phyloP scores from a whole-genome alignment of 1,140 invertebrate species.

The Drosophila kurseongensis region DNA sequence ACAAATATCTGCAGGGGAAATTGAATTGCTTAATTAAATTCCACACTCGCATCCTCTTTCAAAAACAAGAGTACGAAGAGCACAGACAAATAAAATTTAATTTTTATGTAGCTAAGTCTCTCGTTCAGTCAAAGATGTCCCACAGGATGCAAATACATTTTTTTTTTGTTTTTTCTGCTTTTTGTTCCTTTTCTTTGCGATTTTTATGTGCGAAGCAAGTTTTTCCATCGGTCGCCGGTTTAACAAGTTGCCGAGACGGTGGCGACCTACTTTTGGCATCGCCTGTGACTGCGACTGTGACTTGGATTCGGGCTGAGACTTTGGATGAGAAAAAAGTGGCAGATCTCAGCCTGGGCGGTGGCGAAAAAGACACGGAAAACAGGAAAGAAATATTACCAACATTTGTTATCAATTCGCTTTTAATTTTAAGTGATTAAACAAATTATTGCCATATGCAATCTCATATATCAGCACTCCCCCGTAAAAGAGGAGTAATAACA shows the following conservation, averaged over 20 bases:
- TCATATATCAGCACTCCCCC: too few relatives aligned
- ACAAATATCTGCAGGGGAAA: slow-evolving; percentile 54
- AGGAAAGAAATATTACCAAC: not conserved
- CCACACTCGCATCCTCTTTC: slow-evolving; percentile 34
- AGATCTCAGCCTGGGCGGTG: slow-evolving; percentile 26
- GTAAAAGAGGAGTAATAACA: too few relatives aligned
- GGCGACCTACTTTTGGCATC: slow-evolving; percentile 64
- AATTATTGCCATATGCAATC: too few relatives aligned
- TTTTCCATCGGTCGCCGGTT: slow-evolving; percentile 56
- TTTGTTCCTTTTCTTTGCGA: slow-evolving; percentile 45
- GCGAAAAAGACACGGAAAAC: slow-evolving; percentile 4
- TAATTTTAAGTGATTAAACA: not conserved
- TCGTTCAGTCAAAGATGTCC: slow-evolving; percentile 40
- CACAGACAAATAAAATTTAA: slow-evolving; percentile 60
- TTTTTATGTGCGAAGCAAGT: slow-evolving; percentile 61
- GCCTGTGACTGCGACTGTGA: slow-evolving; percentile 23
- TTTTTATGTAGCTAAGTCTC: slow-evolving; percentile 56
- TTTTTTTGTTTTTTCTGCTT: not conserved
- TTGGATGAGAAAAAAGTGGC: not conserved
- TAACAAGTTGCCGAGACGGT: slow-evolving; percentile 65
- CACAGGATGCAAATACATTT: slow-evolving; percentile 53
- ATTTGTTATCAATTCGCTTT: not conserved
- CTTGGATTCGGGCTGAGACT: slow-evolving; percentile 14
- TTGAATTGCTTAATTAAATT: slow-evolving; percentile 80
- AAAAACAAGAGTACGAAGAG: slow-evolving; percentile 13